Base-by-base conservation (phyloP, 2,888 invertebrate genomes). In the Rhodophaea formosa region DNA sequence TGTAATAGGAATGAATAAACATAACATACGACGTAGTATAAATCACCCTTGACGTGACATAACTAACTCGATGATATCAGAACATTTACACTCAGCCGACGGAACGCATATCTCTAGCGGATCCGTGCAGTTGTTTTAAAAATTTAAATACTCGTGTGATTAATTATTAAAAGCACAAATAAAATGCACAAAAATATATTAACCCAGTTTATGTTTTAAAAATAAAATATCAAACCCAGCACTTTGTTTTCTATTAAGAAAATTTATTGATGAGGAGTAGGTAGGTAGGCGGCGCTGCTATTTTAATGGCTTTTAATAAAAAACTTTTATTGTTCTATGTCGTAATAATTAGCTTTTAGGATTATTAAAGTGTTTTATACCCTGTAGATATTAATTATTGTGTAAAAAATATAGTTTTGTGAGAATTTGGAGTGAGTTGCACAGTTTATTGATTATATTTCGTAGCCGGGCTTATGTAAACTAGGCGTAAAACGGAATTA, bases 1-100 rank as follows among this genome's bases (percentile, higher is more conserved):
- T 56, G 56, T 58, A 62, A 59, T 23, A 42, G 29, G 44, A 52
- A 35, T 39, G 55, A 58, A 46, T 29, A 23, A 12, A 8, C 23
- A n/a, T n/a, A 15, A 12, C 39, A 8, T 12, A 2, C n/a, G n/a
- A n/a, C 5, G 12, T 39, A 39, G n/a, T 39, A 12, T 39, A 39
- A 39, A 39, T 39, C 39, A n/a, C n/a, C 2, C 39, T 10, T 6
- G n/a, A 39, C 39, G 39, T 6, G n/a, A 39, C 58, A 61, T 58
- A 30, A 7, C 49, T 23, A 58, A 51, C 39, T 56, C 32, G 55
- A 59, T 49, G 35, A 56, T 56, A 49, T 49, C 39, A 6, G 39
- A 39, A 39, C 12, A 12, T 39, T n/a, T n/a, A 39, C 1, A n/a
- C 10, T 7, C 7, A 12, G 29, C 46, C 46, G 46, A 23, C 46